Evolutionary conservation across 2,113 vertebrate species (phyloP).

Genomic region (Chaenogobius annularis): DNA sequence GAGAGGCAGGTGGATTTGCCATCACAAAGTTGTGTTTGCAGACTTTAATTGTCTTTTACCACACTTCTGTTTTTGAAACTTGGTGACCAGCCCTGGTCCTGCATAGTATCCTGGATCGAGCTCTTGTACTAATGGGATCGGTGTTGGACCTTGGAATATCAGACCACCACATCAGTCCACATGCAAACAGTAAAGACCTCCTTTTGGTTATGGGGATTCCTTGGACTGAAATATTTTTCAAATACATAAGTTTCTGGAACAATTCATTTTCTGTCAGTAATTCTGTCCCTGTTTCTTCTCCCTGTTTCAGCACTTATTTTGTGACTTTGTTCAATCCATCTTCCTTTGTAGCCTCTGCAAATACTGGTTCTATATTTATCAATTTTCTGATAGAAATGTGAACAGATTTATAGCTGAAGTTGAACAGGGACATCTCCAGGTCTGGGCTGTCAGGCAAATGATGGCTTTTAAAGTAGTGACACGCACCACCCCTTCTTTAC

Average conservation of each 20-base stretch:
- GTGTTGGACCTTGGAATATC: slow-evolving; percentile 28
- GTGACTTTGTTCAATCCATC: slow-evolving; percentile 36
- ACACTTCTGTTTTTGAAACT: slow-evolving; percentile 29
- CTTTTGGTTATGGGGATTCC: slow-evolving; percentile 31
- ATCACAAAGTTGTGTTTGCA: slow-evolving; percentile 31
- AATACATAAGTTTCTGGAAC: slow-evolving; percentile 37
- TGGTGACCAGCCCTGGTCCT: slow-evolving; percentile 7
- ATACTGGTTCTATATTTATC: slow-evolving; percentile 36
- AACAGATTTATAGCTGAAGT: slow-evolving; percentile 44
- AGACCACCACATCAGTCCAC: slow-evolving; percentile 23
- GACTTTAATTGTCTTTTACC: slow-evolving; percentile 30
- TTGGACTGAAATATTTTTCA: slow-evolving; percentile 46
- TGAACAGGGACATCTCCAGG: slow-evolving; percentile 54
- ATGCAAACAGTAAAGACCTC: slow-evolving; percentile 32
- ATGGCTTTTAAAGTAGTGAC: slow-evolving; percentile 41
- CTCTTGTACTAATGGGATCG: slow-evolving; percentile 30
- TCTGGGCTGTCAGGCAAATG: slow-evolving; percentile 33
- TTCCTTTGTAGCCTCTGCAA: slow-evolving; percentile 46
- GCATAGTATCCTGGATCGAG: slow-evolving; percentile 24
- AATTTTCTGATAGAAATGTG: slow-evolving; percentile 59
- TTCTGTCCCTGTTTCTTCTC: slow-evolving; percentile 41
- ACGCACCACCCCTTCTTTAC: slow-evolving; percentile 44
- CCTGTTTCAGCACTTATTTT: slow-evolving; percentile 39
- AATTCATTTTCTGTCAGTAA: slow-evolving; percentile 32
- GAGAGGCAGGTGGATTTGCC: slow-evolving; percentile 10